Percentiles rank a stretch among this genome's conserved stretches.
These are phyloP conservation scores for Microtus richardsoni DNA, from an alignment of 2,113 vertebrate species.

Conservation along the genomic window DNA sequence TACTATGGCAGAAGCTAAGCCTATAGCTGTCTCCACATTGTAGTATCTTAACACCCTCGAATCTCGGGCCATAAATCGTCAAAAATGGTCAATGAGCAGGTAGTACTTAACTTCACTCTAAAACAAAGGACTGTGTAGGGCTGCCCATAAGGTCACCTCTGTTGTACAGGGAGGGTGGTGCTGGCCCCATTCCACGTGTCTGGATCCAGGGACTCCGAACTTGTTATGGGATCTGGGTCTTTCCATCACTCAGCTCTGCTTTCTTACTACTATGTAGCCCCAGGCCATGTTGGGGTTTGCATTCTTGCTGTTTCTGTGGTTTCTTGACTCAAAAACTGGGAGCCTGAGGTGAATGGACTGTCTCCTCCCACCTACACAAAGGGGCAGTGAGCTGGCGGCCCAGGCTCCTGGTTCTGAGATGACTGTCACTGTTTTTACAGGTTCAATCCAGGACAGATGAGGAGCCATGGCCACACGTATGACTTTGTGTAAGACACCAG, in stretches of 20 bases:
- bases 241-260: not conserved
- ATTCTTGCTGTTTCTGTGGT: too few species aligned
- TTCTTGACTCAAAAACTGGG: conserved; percentile 2
- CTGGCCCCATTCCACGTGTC: not conserved
- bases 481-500: not conserved
- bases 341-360: not conserved
- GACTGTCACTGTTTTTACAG: not conserved
- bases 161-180: accelerated
- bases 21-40: not conserved
- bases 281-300: not conserved
- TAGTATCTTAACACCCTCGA: not conserved
- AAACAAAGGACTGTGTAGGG: not conserved
- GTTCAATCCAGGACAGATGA: not conserved
- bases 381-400: not conserved
- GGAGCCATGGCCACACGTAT: not conserved
- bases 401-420: not conserved
- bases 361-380: not conserved
- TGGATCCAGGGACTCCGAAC: not conserved
- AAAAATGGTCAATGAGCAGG: not conserved
- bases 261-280: not conserved
- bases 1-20: not conserved
- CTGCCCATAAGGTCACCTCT: not conserved
- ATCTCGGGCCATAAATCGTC: not conserved
- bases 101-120: not conserved
- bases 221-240: not conserved